Conservation (phyloP, 23 tunicate genomes). For the Halocynthia roretzi region DNA sequence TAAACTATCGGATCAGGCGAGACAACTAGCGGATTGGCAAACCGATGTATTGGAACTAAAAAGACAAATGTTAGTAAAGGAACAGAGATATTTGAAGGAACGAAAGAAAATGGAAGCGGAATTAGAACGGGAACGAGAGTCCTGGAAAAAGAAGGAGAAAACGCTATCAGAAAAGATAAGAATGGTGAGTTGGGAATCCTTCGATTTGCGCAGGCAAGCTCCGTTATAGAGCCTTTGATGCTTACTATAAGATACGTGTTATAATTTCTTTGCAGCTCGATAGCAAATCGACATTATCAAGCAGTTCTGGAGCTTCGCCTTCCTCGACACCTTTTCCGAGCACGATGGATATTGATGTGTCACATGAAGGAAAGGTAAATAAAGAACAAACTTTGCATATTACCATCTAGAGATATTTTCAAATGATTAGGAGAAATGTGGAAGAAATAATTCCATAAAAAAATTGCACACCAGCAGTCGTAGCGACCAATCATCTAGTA, state of each 20-base stretch:
- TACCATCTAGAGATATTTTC: no score
- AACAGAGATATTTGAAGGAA: neutral
- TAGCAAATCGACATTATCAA: conserved; percentile 3
- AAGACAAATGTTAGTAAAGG: conserved; percentile 11
- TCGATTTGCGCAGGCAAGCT: neutral
- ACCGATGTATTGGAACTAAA: conserved; percentile 5
- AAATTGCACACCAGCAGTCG: no score
- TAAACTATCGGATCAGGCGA: conserved; percentile 19
- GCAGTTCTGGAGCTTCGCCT: neutral
- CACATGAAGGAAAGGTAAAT: no score
- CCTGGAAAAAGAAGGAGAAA: conserved; percentile 15
- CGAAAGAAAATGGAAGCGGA: neutral
- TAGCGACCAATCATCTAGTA: no score
- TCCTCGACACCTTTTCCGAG: neutral
- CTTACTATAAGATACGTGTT: no score
- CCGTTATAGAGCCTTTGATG: neutral
- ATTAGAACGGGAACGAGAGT: conserved; percentile 5
- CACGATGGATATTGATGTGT: neutral
- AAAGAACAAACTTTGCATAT: no score
- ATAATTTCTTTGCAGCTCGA: neutral
- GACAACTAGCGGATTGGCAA: conserved; percentile 14
- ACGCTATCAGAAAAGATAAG: conserved; percentile 1
- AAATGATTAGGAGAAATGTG: no score
- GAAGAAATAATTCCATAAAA: no score
- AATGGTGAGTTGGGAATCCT: neutral